phyloP scores from a whole-genome alignment of 1,140 invertebrate species.

The Galleria mellonella region DNA sequence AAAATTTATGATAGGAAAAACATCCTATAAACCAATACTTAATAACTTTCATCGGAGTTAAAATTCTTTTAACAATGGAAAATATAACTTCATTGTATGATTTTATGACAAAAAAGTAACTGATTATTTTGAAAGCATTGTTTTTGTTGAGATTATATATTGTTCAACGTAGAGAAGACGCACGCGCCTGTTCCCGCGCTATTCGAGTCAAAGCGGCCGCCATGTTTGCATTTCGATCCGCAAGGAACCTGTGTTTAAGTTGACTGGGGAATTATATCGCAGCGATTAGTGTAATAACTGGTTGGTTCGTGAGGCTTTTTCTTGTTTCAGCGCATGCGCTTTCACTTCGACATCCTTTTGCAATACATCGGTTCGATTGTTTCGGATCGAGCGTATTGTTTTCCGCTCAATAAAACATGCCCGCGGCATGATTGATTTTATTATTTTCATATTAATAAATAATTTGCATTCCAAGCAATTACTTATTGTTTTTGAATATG shows the following conservation, averaged over 20 bases:
- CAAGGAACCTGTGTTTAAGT: slow-evolving; percentile 71
- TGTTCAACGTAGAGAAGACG: slow-evolving; percentile 20
- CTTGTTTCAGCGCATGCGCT: slow-evolving; percentile 52
- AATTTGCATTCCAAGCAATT: slow-evolving; percentile 20
- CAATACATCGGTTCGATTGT: slow-evolving; percentile 52
- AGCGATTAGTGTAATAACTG: slow-evolving; percentile 73
- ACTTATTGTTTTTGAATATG: slow-evolving; percentile 9
- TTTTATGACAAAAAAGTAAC: too few species aligned
- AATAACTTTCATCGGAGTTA: too few species aligned
- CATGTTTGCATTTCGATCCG: slow-evolving; percentile 72
- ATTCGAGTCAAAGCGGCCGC: slow-evolving; percentile 60
- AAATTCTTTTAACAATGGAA: too few species aligned
- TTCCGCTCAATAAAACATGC: slow-evolving; percentile 42
- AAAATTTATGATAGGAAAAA: too few species aligned
- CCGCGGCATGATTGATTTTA: slow-evolving; percentile 28
- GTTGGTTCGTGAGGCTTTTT: slow-evolving; percentile 55
- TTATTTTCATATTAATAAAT: slow-evolving; percentile 16
- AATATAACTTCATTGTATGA: too few species aligned
- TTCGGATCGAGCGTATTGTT: slow-evolving; percentile 39
- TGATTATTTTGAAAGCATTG: too few species aligned
- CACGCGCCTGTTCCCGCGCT: slow-evolving; percentile 30
- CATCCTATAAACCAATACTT: too few species aligned
- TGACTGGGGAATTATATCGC: slow-evolving; percentile 71
- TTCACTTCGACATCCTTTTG: slow-evolving; percentile 39
- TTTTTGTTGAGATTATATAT: slow-evolving; percentile 5